phyloP scores from a whole-genome alignment of 2,113 vertebrate species.

The Mohoua ochrocephala region DNA sequence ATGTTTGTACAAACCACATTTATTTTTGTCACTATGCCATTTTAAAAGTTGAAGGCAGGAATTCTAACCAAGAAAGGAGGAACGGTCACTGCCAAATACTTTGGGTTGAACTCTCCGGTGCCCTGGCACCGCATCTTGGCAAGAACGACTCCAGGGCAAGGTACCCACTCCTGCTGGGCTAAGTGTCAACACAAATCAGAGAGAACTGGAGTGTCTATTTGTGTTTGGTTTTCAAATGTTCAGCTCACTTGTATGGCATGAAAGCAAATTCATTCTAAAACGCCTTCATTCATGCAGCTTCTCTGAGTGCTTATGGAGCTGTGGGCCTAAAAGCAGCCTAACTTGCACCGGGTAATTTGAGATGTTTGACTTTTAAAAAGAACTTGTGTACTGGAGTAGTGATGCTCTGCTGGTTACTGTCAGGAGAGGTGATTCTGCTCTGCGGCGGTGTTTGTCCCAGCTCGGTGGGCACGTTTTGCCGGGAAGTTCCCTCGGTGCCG shows the following conservation, averaged over 20 bases:
- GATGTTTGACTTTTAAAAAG: background rate
- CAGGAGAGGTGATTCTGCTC: background rate
- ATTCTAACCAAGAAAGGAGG: background rate
- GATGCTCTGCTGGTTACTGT: background rate
- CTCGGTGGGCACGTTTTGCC: background rate
- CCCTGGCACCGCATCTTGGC: background rate
- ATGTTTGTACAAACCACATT: background rate
- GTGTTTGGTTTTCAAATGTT: background rate
- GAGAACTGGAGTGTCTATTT: background rate
- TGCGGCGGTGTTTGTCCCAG: background rate
- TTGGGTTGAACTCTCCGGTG: background rate
- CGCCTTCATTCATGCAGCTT: background rate
- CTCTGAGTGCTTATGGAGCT: background rate
- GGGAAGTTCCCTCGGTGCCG: background rate
- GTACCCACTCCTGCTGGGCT: background rate
- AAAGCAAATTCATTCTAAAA: background rate
- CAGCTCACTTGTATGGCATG: background rate
- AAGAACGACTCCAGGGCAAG: background rate
- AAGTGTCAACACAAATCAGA: background rate
- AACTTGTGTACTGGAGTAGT: background rate
- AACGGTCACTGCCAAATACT: background rate
- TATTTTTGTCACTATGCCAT: background rate
- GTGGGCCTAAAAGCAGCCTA: background rate
- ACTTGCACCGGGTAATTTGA: background rate
- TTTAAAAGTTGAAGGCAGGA: background rate